Evolutionary conservation across 2,888 invertebrate genomes (phyloP).

Genomic region (Agonum fuliginosum): DNA sequence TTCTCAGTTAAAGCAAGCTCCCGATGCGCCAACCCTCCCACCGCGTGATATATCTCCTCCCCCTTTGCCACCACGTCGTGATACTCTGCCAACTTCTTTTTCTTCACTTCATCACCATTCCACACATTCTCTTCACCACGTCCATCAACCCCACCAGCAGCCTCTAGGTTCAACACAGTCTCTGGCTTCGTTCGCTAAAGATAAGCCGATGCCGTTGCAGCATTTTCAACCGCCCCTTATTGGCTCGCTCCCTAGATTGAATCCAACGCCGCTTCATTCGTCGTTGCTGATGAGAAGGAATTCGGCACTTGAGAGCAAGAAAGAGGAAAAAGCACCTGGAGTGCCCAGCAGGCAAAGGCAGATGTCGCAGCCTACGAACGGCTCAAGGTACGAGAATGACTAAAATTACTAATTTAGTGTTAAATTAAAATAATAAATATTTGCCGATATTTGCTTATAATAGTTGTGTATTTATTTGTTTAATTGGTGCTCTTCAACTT

Average conservation of each 20-base stretch:
- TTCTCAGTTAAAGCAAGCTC: conserved; percentile 76
- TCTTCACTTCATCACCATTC: conserved; percentile 64
- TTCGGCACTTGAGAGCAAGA: conserved; percentile 71
- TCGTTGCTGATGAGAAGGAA: conserved; percentile 76
- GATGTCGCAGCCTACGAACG: conserved; percentile 67
- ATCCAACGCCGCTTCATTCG: conserved; percentile 75
- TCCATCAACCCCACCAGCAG: background rate
- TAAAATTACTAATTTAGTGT: too few species aligned
- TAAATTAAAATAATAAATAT: too few species aligned
- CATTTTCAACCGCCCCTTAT: conserved; percentile 60
- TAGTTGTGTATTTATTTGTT: too few species aligned
- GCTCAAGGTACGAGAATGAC: conserved; percentile 69
- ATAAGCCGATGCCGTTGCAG: conserved; percentile 17
- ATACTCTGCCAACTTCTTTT: conserved; percentile 63
- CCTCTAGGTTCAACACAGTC: conserved; percentile 45
- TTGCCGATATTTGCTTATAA: too few species aligned
- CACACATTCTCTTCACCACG: conserved; percentile 56
- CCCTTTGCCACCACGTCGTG: conserved; percentile 70
- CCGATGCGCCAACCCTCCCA: conserved; percentile 82
- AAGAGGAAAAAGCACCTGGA: conserved; percentile 61
- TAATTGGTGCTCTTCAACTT: too few species aligned
- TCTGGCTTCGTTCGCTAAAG: conserved; percentile 53
- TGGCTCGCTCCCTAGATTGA: conserved; percentile 72
- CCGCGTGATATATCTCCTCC: conserved; percentile 78
- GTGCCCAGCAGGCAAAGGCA: conserved; percentile 65